phyloP scores from a whole-genome alignment of 1,140 invertebrate genomes.

The Gryon sp. region DNA sequence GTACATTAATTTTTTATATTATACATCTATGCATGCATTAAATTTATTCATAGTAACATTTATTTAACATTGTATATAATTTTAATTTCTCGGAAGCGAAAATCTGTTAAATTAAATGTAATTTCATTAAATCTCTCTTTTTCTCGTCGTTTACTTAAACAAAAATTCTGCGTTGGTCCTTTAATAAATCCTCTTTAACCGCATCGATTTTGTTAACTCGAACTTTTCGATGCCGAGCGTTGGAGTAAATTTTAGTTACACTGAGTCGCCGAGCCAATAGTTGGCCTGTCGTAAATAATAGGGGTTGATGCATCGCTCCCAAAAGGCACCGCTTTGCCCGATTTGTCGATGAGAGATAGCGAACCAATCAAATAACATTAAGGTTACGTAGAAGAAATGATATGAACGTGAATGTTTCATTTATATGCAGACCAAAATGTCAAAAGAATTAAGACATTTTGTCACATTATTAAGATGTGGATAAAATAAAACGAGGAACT shows the following conservation, averaged over 20 bases:
- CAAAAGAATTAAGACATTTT: too few species aligned
- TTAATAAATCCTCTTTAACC: constrained; percentile 58
- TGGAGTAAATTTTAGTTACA: constrained; percentile 67
- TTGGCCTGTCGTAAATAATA: constrained; percentile 67
- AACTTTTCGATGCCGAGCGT: constrained; percentile 50
- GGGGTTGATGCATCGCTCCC: constrained; percentile 67
- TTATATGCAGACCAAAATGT: too few species aligned
- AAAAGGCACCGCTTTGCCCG: constrained; percentile 49
- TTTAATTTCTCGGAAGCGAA: too few species aligned
- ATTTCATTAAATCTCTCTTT: too few species aligned
- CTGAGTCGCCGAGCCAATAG: constrained; percentile 59
- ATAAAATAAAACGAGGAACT: background rate
- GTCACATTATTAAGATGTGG: too few species aligned
- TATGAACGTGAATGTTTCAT: too few species aligned
- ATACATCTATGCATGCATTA: too few species aligned
- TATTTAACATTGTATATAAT: too few species aligned
- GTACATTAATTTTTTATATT: too few species aligned
- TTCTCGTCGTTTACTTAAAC: too few species aligned
- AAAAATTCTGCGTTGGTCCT: constrained; percentile 30
- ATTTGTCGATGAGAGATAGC: constrained; percentile 48
- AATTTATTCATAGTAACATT: too few species aligned
- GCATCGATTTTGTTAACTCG: constrained; percentile 61
- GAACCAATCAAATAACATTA: constrained; percentile 44
- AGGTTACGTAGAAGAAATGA: constrained; percentile 4
- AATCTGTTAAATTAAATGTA: too few species aligned